These are phyloP conservation scores for Seira musarum DNA, from an alignment of 2,888 invertebrate species.

Conservation along the genomic window DNA sequence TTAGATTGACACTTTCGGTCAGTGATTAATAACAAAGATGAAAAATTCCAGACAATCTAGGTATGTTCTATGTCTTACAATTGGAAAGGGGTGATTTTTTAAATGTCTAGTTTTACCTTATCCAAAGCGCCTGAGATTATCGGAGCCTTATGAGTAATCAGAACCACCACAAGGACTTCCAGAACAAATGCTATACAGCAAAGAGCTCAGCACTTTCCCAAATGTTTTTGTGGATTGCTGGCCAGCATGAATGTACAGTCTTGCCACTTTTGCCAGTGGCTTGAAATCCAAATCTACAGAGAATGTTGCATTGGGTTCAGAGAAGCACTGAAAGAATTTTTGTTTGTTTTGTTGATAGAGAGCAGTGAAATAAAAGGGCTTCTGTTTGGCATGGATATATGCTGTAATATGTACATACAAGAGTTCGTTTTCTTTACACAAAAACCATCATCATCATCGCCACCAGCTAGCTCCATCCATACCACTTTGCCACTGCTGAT, in stretches of 20 bases:
- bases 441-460: not conserved
- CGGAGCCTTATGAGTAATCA: not conserved
- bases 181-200: not conserved
- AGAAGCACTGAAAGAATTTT: not conserved
- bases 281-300: not conserved
- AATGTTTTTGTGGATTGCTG: not conserved
- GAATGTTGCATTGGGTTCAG: not conserved
- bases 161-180: not conserved
- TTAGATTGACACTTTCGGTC: no score
- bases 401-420: not conserved
- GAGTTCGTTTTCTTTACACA: not conserved
- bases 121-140: no score
- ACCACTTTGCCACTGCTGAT: not conserved
- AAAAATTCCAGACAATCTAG: no score
- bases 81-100: no score
- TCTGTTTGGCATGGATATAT: not conserved
- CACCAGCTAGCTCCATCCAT: not conserved
- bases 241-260: not conserved
- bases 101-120: no score
- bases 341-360: not conserved
- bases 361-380: no score
- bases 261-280: not conserved
- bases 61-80: no score
- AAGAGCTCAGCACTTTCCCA: not conserved
- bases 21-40: no score